Conservation (phyloP, 2,888 invertebrate genomes). For the Tineola bisselliella region DNA sequence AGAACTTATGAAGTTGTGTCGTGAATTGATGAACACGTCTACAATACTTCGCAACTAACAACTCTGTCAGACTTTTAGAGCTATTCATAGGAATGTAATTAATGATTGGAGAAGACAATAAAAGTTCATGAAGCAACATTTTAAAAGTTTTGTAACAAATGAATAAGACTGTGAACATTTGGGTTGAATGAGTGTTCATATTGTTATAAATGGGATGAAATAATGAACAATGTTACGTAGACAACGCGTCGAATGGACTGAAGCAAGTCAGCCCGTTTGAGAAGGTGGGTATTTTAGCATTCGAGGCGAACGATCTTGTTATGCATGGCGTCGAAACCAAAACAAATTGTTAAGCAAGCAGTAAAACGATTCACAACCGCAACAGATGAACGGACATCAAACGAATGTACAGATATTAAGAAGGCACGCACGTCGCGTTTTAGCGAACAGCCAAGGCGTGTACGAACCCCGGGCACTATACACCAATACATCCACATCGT, state of each 20-base stretch:
- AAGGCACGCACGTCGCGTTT: conserved; percentile 2
- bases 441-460: conserved; percentile 6
- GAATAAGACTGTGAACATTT: too few species aligned
- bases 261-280: too few species aligned
- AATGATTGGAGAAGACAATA: conserved; percentile 11
- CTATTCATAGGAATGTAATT: conserved; percentile 8
- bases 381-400: conserved; percentile 9
- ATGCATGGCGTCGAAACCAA: background rate
- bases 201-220: too few species aligned
- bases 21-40: conserved; percentile 10
- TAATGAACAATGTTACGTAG: too few species aligned
- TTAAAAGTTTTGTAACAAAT: conserved; percentile 1
- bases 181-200: too few species aligned
- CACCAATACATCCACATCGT: conserved; percentile 26
- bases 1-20: conserved; percentile 12
- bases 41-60: background rate
- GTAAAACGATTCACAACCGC: conserved; percentile 3
- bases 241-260: background rate
- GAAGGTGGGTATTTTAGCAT: too few species aligned
- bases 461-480: conserved; percentile 3
- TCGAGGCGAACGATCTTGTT: background rate
- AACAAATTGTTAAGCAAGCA: conserved; percentile 11
- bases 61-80: background rate
- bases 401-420: conserved; percentile 8
- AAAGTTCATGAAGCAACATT: conserved; percentile 7